Evolutionary conservation across 2,113 vertebrate species (phyloP).

Genomic region (Pionites leucogaster): DNA sequence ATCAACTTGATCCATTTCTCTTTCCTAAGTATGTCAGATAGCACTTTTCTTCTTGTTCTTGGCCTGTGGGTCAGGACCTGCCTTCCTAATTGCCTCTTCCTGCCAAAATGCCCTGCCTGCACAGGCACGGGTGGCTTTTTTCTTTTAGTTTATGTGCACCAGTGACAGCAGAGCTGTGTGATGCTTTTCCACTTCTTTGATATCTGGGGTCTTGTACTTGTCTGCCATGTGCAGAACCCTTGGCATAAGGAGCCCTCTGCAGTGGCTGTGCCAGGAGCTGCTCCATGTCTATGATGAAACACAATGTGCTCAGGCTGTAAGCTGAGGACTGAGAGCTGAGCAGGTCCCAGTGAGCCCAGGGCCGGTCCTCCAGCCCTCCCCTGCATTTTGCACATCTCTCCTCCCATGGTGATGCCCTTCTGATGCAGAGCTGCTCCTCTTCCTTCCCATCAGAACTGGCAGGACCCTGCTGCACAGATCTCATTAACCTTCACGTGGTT

Average conservation of each 20-base stretch:
- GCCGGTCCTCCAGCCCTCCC: not conserved
- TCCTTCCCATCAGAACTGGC: not conserved
- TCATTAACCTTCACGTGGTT: not conserved
- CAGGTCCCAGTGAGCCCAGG: not conserved
- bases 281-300: not conserved
- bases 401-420: not conserved
- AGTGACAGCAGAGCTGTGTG: not conserved
- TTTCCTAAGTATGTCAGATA: not conserved
- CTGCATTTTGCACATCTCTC: not conserved
- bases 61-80: not conserved
- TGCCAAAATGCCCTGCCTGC: not conserved
- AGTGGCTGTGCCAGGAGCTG: not conserved
- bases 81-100: not conserved
- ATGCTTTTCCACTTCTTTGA: not conserved
- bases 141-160: not conserved
- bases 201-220: not conserved
- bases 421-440: not conserved
- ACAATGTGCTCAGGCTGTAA: rapidly evolving
- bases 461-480: not conserved
- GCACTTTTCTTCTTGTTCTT: not conserved
- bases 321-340: not conserved
- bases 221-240: not conserved
- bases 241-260: not conserved
- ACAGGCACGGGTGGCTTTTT: not conserved
- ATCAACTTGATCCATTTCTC: not conserved